These are phyloP conservation scores for Phengaris arion DNA, from an alignment of 2,888 invertebrate genomes.

Conservation along the genomic window DNA sequence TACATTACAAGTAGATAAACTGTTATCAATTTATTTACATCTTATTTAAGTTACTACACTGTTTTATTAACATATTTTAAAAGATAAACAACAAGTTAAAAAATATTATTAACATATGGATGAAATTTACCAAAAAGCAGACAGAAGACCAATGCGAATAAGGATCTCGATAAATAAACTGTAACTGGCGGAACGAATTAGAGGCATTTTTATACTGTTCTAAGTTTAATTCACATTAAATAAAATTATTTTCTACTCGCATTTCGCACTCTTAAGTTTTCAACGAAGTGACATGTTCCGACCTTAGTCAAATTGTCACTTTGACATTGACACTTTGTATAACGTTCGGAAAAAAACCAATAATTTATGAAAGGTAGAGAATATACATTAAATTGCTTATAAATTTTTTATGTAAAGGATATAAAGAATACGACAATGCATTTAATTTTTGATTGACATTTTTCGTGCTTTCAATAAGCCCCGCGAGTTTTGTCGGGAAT, in stretches of 20 bases:
- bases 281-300: background rate
- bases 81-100: background rate
- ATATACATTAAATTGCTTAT: too few species aligned
- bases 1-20: background rate
- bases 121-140: conserved; percentile 77
- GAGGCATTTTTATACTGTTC: conserved; percentile 56
- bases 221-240: conserved; percentile 31
- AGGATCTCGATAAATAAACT: conserved; percentile 74
- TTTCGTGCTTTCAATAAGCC: too few species aligned
- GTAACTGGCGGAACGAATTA: conserved; percentile 67
- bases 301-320: conserved; percentile 32
- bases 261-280: background rate
- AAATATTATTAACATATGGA: conserved; percentile 48
- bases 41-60: background rate
- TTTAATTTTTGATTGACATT: too few species aligned
- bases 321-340: conserved; percentile 13
- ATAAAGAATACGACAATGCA: too few species aligned
- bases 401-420: too few species aligned
- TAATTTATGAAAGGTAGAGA: too few species aligned
- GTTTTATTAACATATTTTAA: background rate
- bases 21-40: background rate
- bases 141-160: conserved; percentile 68
- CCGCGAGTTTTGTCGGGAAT: too few species aligned
- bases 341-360: conserved; percentile 2
- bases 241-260: conserved; percentile 33